phyloP scores from a whole-genome alignment of 2,797 vertebrate genomes.

The Spea hammondii region DNA sequence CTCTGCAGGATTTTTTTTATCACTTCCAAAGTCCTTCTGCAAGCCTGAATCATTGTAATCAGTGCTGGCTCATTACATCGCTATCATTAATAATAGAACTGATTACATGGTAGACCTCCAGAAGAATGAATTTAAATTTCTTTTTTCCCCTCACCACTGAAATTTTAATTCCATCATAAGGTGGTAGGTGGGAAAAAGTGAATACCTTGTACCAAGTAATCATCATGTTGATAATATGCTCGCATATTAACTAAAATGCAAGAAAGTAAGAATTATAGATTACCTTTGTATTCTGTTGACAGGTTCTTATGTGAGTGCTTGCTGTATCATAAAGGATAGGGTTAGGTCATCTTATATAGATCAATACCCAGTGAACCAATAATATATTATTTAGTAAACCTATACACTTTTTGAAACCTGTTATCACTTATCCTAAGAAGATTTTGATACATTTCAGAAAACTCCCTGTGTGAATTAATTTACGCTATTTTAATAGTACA shows the following conservation, averaged over 20 bases:
- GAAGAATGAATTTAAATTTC: conserved; percentile 55
- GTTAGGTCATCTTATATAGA: too few species aligned
- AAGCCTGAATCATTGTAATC: conserved; percentile 63
- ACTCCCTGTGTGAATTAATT: too few species aligned
- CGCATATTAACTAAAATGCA: background rate
- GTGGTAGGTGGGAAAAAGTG: conserved; percentile 3
- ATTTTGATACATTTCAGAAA: too few species aligned
- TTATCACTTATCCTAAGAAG: too few species aligned
- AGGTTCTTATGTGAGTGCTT: too few species aligned
- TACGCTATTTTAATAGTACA: too few species aligned
- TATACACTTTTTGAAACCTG: too few species aligned
- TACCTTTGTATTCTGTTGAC: too few species aligned
- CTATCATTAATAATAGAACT: conserved; percentile 64
- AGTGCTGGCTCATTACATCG: conserved; percentile 69
- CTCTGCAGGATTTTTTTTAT: conserved; percentile 66
- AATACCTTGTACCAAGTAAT: background rate
- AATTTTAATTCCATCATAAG: conserved; percentile 25
- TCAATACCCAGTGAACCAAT: too few species aligned
- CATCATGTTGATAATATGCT: background rate
- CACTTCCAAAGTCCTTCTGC: conserved; percentile 63
- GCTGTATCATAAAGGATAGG: too few species aligned
- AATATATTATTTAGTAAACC: too few species aligned
- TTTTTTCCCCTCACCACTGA: background rate
- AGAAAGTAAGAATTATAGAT: too few species aligned
- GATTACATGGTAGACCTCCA: conserved; percentile 59